phyloP scores from a whole-genome alignment of 2,888 invertebrate genomes.

The Sarcophaga rosellei region DNA sequence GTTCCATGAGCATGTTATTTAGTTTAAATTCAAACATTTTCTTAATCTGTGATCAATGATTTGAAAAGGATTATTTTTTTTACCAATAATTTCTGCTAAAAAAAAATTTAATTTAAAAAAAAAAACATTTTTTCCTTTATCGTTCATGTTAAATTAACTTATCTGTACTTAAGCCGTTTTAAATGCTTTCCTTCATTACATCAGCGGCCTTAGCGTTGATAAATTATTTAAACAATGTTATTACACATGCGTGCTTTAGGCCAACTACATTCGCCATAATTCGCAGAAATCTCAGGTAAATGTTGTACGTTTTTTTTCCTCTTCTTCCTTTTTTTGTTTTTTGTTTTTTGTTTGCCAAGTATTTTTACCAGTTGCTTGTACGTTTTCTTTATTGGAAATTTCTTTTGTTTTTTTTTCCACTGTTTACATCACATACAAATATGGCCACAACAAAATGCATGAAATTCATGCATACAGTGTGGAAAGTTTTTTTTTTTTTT shows the following conservation, averaged over 20 bases:
- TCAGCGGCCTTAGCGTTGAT: background rate
- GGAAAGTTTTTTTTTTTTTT: slow-evolving; percentile 10
- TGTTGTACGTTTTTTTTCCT: slow-evolving; percentile 5
- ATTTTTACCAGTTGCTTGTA: background rate
- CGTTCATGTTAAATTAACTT: background rate
- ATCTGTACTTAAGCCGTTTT: slow-evolving; percentile 33
- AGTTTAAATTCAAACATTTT: too few species aligned
- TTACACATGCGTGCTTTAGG: slow-evolving; percentile 50
- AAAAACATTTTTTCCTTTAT: too few species aligned
- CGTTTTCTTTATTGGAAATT: background rate
- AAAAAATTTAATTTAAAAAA: too few species aligned
- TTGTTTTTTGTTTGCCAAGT: background rate
- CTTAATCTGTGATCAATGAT: too few species aligned
- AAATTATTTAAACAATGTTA: slow-evolving; percentile 32
- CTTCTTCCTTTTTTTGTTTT: background rate
- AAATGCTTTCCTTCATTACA: slow-evolving; percentile 27
- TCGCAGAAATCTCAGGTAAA: slow-evolving; percentile 60
- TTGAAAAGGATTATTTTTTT: too few species aligned
- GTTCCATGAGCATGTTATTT: too few species aligned
- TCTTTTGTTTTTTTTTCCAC: background rate
- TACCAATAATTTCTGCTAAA: too few species aligned
- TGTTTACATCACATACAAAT: slow-evolving; percentile 8
- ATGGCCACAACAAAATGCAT: slow-evolving; percentile 31
- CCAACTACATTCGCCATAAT: slow-evolving; percentile 23
- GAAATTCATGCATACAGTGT: background rate